Conservation (phyloP, 2,888 invertebrate species). For the Sicus ferrugineus region DNA sequence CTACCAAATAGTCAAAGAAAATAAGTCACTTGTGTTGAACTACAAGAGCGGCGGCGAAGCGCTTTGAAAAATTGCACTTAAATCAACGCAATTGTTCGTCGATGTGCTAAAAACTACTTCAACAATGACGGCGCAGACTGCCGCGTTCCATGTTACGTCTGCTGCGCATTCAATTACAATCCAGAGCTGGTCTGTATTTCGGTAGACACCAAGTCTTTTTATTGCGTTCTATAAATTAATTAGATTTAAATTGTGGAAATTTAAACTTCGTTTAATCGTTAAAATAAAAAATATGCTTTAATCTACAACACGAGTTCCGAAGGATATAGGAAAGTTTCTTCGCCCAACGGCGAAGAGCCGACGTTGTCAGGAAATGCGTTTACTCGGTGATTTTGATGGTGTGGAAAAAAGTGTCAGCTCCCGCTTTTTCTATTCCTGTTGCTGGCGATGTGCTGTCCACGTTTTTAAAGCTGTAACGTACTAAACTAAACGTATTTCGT, state of each 20-base stretch:
- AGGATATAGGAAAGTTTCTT: constrained; percentile 20
- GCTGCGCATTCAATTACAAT: no score
- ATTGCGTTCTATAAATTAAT: constrained; percentile 35
- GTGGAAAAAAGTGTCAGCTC: no score
- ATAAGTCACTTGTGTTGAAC: no score
- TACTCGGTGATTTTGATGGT: constrained; percentile 26
- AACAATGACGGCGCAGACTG: no score
- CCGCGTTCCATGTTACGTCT: no score
- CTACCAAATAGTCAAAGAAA: constrained; percentile 46
- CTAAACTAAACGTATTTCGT: constrained; percentile 4
- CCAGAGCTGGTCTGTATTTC: no score
- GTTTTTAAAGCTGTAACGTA: constrained; percentile 22
- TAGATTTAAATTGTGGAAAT: constrained; percentile 39
- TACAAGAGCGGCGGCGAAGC: no score
- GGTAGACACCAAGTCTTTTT: no score
- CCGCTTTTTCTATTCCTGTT: constrained; percentile 28
- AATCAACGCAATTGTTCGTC: no score
- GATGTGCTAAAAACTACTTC: no score
- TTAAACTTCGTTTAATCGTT: constrained; percentile 32
- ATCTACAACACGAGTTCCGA: constrained; percentile 31
- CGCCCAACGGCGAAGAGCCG: constrained; percentile 13
- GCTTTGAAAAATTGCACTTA: no score
- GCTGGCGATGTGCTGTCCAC: constrained; percentile 12
- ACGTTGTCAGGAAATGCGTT: constrained; percentile 1
- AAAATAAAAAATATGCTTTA: constrained; percentile 28